Percentiles rank a stretch among this genome's conserved stretches.
phyloP scores from a whole-genome alignment of 2,797 vertebrate genomes.

The Coilia nasus region DNA sequence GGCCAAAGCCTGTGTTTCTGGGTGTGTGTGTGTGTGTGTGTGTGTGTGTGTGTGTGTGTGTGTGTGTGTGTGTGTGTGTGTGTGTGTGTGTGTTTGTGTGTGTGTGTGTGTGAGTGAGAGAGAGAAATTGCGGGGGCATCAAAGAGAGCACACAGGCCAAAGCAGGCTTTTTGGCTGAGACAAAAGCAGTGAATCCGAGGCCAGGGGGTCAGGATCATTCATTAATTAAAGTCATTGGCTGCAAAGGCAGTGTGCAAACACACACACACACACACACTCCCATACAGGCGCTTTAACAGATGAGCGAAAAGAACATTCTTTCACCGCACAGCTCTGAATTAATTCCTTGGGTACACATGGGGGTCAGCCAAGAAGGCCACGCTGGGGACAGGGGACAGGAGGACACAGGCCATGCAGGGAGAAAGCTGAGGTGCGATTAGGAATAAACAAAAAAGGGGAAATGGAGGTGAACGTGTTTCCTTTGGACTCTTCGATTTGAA shows the following conservation, averaged over 20 bases:
- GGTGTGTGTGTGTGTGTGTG: background rate
- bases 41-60: background rate
- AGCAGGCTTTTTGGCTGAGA: background rate
- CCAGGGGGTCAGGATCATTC: conserved; percentile 70
- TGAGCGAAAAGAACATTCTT: conserved; percentile 13
- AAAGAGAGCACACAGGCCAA: background rate
- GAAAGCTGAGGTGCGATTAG: background rate
- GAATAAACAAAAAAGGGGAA: too few relatives aligned
- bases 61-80: too few relatives aligned
- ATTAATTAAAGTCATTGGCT: conserved; percentile 66
- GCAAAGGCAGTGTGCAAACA: conserved; percentile 41
- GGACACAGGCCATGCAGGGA: background rate
- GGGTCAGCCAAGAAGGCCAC: background rate
- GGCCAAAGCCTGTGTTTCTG: conserved; percentile 37
- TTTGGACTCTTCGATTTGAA: too few relatives aligned
- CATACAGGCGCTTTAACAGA: background rate
- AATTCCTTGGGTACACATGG: conserved; percentile 8
- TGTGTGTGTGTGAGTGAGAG: background rate
- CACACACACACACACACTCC: background rate
- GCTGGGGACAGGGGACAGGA: background rate
- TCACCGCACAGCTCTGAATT: background rate
- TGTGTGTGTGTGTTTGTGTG: background rate
- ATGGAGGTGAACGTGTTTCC: too few relatives aligned
- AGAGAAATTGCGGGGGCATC: background rate
- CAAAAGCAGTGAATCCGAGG: conserved; percentile 44